Evolutionary conservation across 2,888 invertebrate genomes (phyloP).

Genomic region (Xylocampa areola): DNA sequence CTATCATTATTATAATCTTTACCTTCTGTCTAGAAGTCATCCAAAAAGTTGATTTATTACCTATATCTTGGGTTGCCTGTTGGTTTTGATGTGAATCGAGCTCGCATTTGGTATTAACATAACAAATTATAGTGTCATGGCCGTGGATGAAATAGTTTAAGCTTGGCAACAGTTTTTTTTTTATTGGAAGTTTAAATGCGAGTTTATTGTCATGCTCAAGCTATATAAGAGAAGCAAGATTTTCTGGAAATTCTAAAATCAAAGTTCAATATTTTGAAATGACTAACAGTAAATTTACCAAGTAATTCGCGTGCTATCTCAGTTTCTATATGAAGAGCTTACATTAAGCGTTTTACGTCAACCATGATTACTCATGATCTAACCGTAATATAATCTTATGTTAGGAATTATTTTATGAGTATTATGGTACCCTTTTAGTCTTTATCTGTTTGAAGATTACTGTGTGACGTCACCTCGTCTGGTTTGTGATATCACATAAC

Average conservation of each 20-base stretch:
- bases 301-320: slow-evolving; percentile 28
- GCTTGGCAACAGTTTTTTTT: slow-evolving; percentile 2
- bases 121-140: not conserved
- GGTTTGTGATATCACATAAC: slow-evolving; percentile 13
- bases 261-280: slow-evolving; percentile 20
- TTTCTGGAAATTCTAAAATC: slow-evolving; percentile 9
- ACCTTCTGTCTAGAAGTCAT: slow-evolving; percentile 28
- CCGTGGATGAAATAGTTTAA: not conserved
- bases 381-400: slow-evolving; percentile 15
- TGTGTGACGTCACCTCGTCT: slow-evolving; percentile 29
- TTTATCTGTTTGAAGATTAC: slow-evolving; percentile 25
- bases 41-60: slow-evolving; percentile 46
- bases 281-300: slow-evolving; percentile 21
- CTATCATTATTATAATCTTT: slow-evolving; percentile 38
- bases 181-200: not conserved
- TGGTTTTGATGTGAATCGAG: slow-evolving; percentile 15
- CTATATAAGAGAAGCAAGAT: slow-evolving; percentile 6
- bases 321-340: slow-evolving; percentile 34
- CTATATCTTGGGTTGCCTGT: slow-evolving; percentile 25
- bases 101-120: slow-evolving; percentile 8
- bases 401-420: slow-evolving; percentile 12
- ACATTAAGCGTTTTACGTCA: slow-evolving; percentile 34
- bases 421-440: slow-evolving; percentile 7
- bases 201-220: not conserved
- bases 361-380: slow-evolving; percentile 8